phyloP scores from a whole-genome alignment of 2,888 invertebrate genomes.

The Ditylenchus weischeri region DNA sequence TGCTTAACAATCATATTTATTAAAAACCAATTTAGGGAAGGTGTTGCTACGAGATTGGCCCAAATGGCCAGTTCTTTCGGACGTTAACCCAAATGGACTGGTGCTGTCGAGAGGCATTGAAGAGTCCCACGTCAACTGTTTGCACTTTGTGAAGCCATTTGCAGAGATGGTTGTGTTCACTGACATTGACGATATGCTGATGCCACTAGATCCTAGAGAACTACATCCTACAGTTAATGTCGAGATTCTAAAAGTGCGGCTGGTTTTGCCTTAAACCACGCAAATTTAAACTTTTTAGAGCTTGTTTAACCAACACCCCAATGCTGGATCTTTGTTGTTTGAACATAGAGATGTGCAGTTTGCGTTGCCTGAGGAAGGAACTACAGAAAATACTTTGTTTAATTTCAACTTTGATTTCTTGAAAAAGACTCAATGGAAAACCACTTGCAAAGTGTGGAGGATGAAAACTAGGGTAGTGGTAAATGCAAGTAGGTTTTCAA shows the following conservation, averaged over 20 bases:
- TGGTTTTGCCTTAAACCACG: constrained; percentile 3
- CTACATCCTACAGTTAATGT: constrained; percentile 44
- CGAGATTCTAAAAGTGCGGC: constrained; percentile 41
- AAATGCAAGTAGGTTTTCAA: constrained; percentile 46
- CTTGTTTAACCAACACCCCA: constrained; percentile 52
- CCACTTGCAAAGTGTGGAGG: constrained; percentile 54
- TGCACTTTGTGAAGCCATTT: constrained; percentile 56
- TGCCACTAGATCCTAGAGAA: constrained; percentile 48
- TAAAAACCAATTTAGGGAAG: constrained; percentile 35
- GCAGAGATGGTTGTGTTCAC: constrained; percentile 54
- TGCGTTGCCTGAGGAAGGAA: constrained; percentile 30
- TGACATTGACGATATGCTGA: constrained; percentile 56
- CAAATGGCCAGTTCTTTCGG: constrained; percentile 56
- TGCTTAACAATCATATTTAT: neutral
- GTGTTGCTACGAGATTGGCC: constrained; percentile 55
- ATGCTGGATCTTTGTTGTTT: constrained; percentile 55
- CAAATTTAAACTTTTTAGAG: constrained; percentile 4
- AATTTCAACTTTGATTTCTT: constrained; percentile 53
- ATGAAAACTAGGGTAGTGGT: constrained; percentile 58
- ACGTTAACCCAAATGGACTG: constrained; percentile 55
- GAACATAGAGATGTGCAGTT: constrained; percentile 56
- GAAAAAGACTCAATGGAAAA: constrained; percentile 50
- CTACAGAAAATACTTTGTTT: constrained; percentile 33
- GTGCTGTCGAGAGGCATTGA: constrained; percentile 50
- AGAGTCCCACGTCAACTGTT: constrained; percentile 53